Percentiles rank a stretch among this genome's conserved stretches.
Evolutionary conservation across 2,797 vertebrate genomes (phyloP).

Genomic region (Thripadectes ignobilis): DNA sequence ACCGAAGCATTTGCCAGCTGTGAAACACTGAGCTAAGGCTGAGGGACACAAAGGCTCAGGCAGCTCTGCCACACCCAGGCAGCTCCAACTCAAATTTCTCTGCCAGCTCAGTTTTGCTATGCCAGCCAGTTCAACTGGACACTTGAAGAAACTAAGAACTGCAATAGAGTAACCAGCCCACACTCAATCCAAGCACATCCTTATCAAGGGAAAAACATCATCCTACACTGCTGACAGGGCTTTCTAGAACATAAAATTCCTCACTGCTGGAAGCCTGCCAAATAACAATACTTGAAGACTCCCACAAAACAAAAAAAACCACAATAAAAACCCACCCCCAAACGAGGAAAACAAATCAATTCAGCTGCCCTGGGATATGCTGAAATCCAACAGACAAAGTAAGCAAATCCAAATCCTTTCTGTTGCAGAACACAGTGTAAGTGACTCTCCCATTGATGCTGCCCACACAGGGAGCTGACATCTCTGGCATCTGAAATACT

Average conservation of each 20-base stretch:
- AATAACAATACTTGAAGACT: neutral
- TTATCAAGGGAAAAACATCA: neutral
- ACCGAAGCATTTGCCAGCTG: neutral
- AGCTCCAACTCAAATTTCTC: neutral
- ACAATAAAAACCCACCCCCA: neutral
- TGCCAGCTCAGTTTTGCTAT: neutral
- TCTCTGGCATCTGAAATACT: neutral
- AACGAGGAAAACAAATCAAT: neutral
- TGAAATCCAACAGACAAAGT: neutral
- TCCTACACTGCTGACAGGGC: neutral
- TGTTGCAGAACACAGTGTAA: fast-evolving
- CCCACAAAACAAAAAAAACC: neutral
- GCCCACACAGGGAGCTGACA: neutral
- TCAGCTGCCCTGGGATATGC: neutral
- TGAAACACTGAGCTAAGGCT: neutral
- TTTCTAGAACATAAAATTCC: neutral
- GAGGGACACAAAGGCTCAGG: neutral
- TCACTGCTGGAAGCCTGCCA: neutral
- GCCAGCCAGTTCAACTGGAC: neutral
- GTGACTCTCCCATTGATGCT: neutral
- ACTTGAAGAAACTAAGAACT: neutral
- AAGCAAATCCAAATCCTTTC: neutral
- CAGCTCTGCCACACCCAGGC: neutral
- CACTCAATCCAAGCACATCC: neutral
- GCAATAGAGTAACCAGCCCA: neutral